phyloP scores from a whole-genome alignment of 1,140 invertebrate genomes.

The Meteorus sp. region DNA sequence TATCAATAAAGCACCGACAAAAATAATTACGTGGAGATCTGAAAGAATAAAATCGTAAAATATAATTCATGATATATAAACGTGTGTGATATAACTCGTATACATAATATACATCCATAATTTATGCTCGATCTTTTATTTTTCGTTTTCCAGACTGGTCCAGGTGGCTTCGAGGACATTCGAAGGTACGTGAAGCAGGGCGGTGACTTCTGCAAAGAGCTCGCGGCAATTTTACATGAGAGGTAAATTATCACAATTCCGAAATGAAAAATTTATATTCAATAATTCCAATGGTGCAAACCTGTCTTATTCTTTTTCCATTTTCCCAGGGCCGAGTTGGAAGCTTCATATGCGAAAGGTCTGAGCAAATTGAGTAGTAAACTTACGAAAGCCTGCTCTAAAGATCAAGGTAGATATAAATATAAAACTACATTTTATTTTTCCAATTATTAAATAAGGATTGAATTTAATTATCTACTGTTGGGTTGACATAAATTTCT shows the following conservation, averaged over 20 bases:
- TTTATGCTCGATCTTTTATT: not conserved
- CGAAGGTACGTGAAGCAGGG: constrained; percentile 90
- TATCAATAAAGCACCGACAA: constrained; percentile 1
- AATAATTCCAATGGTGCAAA: constrained; percentile 15
- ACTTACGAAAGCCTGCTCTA: constrained; percentile 76
- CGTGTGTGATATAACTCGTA: not conserved
- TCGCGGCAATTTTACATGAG: constrained; percentile 85
- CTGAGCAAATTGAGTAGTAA: constrained; percentile 84
- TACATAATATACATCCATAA: not conserved
- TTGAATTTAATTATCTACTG: too few relatives aligned
- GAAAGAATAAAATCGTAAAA: not conserved
- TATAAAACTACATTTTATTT: too few relatives aligned
- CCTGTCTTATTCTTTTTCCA: constrained; percentile 28
- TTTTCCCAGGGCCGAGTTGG: constrained; percentile 76
- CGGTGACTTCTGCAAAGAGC: constrained; percentile 91
- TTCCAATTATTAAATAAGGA: too few relatives aligned
- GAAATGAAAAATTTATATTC: constrained; percentile 13
- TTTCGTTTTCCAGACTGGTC: constrained; percentile 69
- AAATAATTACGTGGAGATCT: not conserved
- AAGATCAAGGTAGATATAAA: constrained; percentile 55
- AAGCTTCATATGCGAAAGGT: constrained; percentile 87
- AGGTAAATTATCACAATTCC: constrained; percentile 63
- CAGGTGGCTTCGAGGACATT: constrained; percentile 91
- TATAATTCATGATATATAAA: too few relatives aligned
- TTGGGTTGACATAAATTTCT: too few relatives aligned